Conservation (phyloP, 2,888 invertebrate species). For the Lithodes maja region DNA sequence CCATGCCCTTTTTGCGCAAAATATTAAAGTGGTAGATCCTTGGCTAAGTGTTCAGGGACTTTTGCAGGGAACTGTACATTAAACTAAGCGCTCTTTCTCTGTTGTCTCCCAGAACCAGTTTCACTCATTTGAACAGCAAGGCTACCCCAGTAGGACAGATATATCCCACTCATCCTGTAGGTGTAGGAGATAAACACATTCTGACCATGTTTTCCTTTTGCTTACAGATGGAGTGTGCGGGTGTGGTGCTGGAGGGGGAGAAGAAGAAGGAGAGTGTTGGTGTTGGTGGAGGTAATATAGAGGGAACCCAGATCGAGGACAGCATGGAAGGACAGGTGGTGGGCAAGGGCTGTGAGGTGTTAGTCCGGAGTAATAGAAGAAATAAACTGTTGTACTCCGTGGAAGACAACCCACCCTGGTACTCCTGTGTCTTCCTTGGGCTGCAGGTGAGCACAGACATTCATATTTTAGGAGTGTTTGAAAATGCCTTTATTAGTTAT, state of each 20-base stretch:
- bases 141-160: too few relatives aligned
- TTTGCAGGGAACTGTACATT: too few relatives aligned
- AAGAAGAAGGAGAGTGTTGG: not conserved
- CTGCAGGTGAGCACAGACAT: conserved; percentile 80
- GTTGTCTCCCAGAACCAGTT: too few relatives aligned
- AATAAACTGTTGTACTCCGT: conserved; percentile 79
- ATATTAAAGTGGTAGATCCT: too few relatives aligned
- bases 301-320: not conserved
- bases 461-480: not conserved
- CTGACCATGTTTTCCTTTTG: not conserved
- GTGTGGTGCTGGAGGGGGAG: not conserved
- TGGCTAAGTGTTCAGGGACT: too few relatives aligned
- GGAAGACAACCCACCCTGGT: conserved; percentile 89
- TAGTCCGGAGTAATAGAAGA: conserved; percentile 19
- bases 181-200: not conserved
- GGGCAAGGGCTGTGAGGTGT: conserved; percentile 37
- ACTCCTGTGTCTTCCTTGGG: conserved; percentile 86
- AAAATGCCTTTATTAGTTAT: too few relatives aligned
- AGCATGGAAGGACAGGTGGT: not conserved
- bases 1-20: too few relatives aligned
- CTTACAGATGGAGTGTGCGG: conserved; percentile 46
- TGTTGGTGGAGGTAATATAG: not conserved
- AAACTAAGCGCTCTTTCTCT: too few relatives aligned
- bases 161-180: too few relatives aligned
- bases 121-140: too few relatives aligned